phyloP scores from a whole-genome alignment of 2,888 invertebrate species.

The Pterostichus madidus region DNA sequence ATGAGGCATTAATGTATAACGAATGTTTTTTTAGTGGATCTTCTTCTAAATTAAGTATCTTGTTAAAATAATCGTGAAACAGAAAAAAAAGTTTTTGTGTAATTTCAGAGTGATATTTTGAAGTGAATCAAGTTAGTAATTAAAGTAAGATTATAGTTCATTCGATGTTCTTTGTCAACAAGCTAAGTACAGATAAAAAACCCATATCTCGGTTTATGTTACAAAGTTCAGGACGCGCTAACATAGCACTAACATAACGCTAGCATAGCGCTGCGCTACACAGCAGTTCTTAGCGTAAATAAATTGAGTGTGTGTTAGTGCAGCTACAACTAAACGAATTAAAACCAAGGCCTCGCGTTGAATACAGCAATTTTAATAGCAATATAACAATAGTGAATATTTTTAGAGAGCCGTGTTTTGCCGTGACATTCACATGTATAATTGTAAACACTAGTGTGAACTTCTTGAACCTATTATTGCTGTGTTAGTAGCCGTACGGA shows the following conservation, averaged over 20 bases:
- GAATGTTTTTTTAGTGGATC: too few relatives aligned
- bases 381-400: slow-evolving; percentile 57
- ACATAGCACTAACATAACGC: slow-evolving; percentile 27
- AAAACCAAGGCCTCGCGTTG: slow-evolving; percentile 55
- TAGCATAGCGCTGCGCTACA: neutral
- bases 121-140: slow-evolving; percentile 18
- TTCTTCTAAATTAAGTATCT: too few relatives aligned
- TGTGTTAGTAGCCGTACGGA: neutral
- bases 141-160: slow-evolving; percentile 39
- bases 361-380: slow-evolving; percentile 57
- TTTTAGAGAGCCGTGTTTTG: slow-evolving; percentile 32
- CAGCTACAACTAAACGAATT: slow-evolving; percentile 57
- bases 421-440: slow-evolving; percentile 56
- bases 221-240: slow-evolving; percentile 56
- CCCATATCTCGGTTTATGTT: slow-evolving; percentile 55
- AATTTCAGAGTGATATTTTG: too few relatives aligned
- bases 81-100: too few relatives aligned
- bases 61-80: too few relatives aligned
- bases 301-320: slow-evolving; percentile 51
- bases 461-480: slow-evolving; percentile 42
- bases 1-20: too few relatives aligned
- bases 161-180: slow-evolving; percentile 38
- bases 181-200: slow-evolving; percentile 49
- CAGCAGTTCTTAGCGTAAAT: slow-evolving; percentile 24
- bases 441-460: slow-evolving; percentile 45